Evolutionary conservation across 2,113 vertebrate species (phyloP).

Genomic region (Bambusicola thoracicus): DNA sequence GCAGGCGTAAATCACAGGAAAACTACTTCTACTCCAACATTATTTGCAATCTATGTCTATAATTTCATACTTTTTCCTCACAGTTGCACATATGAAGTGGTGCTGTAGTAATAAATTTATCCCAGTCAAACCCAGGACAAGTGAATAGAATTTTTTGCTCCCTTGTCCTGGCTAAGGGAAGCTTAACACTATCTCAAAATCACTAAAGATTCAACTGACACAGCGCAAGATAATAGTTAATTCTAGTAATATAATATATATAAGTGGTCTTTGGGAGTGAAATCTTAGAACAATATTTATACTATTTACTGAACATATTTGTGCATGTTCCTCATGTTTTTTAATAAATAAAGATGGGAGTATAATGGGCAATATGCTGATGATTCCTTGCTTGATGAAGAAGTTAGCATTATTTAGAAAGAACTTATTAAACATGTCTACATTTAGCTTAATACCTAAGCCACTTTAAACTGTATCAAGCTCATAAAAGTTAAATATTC

Average conservation of each 20-base stretch:
- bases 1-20: not conserved
- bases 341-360: slow-evolving; percentile 57
- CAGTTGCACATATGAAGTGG: slow-evolving; percentile 33
- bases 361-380: not conserved
- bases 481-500: not conserved
- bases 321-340: slow-evolving; percentile 30
- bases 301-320: slow-evolving; percentile 40
- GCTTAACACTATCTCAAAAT: slow-evolving; percentile 61
- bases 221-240: slow-evolving; percentile 66
- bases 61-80: slow-evolving; percentile 54
- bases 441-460: slow-evolving; percentile 21
- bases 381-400: not conserved
- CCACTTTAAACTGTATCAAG: slow-evolving; percentile 12
- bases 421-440: not conserved
- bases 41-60: not conserved
- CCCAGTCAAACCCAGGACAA: not conserved
- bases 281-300: slow-evolving; percentile 43
- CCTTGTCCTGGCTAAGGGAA: slow-evolving; percentile 21
- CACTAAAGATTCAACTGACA: slow-evolving; percentile 64
- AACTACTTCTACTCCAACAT: not conserved
- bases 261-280: no score
- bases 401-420: not conserved
- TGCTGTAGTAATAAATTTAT: not conserved
- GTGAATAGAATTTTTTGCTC: slow-evolving; percentile 45
- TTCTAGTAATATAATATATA: slow-evolving; percentile 54